Evolutionary conservation across 2,113 vertebrate species (phyloP), one percentile per base, ranked within the genome.

Genomic region (Lucifuga dentata): DNA sequence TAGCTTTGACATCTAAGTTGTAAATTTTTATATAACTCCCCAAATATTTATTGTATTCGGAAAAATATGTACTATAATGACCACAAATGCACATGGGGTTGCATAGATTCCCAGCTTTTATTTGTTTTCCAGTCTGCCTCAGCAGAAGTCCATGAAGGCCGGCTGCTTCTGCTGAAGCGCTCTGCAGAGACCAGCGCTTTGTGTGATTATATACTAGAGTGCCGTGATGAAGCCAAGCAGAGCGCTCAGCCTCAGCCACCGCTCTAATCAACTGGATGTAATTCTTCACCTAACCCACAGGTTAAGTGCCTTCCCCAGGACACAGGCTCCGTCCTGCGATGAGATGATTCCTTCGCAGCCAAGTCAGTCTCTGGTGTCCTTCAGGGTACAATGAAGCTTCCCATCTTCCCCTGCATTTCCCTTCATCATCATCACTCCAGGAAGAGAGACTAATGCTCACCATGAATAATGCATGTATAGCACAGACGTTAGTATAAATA

Each of bases 401-500:
- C 63, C 15, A 43, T 68, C 78, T 61, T 61, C 62, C 50, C 58
- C 67, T 45, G 65, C 43, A 40, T 73, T 78, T 73, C 63, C 62
- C 55, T 48, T 56, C 15, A 62, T 82, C 85, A 86, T 86, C 78
- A 63, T 74, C 65, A 50, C 63, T 72, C 17, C 55, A 72, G 67
- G 55, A 81, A 50, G 21, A 51, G 67, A 70, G 59, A 64, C 43
- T 72, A 33, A 36, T 43, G 15, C 60, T 75, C 52, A 61, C 12
- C 23, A 81, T 88, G 62, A 80, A 90, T 84, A 82, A 78, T 83
- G 51, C n/a, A 89, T 77, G 48, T 21, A 26, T 32, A 32, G 65
- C 39, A 10, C 39, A 46, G 9, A 78, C 74, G 82, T 85, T 78
- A 81, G 73, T 84, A 68, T 79, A 52, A 84, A 86, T 88, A 78